Conservation (phyloP, 2,113 vertebrate genomes). For the Oncorhynchus kisutch region DNA sequence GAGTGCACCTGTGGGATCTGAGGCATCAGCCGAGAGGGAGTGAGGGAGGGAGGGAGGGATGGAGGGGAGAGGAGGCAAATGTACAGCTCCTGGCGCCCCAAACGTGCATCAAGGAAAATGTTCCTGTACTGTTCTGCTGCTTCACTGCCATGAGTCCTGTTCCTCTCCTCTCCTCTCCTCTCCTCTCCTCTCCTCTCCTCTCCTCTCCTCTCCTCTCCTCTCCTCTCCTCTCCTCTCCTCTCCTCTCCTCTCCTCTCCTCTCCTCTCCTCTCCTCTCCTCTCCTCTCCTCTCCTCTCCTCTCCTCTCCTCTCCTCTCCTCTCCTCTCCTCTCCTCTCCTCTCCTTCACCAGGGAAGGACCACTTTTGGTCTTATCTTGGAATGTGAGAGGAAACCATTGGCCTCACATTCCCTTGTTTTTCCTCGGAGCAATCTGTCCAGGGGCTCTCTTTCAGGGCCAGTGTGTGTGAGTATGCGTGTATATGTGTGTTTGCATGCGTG, state of each 20-base stretch:
- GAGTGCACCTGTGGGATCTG: slow-evolving; percentile 38
- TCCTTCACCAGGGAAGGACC: slow-evolving; percentile 12
- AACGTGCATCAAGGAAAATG: too few relatives aligned
- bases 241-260: not conserved
- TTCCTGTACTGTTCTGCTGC: slow-evolving; percentile 5
- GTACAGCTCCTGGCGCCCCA: slow-evolving; percentile 9
- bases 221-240: slow-evolving; percentile 13
- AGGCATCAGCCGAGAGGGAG: slow-evolving; percentile 12
- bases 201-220: too few relatives aligned
- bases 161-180: not conserved
- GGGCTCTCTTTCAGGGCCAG: slow-evolving; percentile 17
- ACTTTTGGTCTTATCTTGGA: slow-evolving; percentile 42
- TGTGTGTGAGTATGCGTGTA: too few relatives aligned
- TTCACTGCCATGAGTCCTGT: slow-evolving; percentile 1
- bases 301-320: too few relatives aligned
- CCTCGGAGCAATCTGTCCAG: slow-evolving; percentile 27
- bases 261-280: not conserved
- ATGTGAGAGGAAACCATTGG: slow-evolving; percentile 41
- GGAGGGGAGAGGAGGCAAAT: too few relatives aligned
- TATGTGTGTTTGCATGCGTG: too few relatives aligned
- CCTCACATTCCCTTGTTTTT: slow-evolving; percentile 36
- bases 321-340: slow-evolving; percentile 19
- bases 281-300: not conserved
- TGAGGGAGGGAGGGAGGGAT: too few relatives aligned
- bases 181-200: not conserved